Conservation (phyloP, 1,140 invertebrate species). For the Zaprionus gabonicus region DNA sequence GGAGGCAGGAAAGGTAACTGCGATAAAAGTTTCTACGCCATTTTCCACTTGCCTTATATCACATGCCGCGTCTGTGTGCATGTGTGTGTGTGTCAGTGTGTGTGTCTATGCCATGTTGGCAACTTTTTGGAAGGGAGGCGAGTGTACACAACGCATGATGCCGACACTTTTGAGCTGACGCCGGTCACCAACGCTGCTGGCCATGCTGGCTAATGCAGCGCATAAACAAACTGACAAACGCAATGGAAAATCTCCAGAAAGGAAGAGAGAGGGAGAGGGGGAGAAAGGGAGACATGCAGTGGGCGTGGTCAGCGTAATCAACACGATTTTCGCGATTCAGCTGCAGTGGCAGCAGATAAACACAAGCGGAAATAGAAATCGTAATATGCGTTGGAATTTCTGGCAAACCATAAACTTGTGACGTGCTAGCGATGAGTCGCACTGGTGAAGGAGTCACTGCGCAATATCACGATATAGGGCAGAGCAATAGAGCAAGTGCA, state of each 20-base stretch:
- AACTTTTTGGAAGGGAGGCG: conserved; percentile 21
- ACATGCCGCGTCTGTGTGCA: conserved; percentile 7
- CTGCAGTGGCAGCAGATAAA: conserved; percentile 45
- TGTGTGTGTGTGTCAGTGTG: neutral
- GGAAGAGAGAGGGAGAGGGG: neutral
- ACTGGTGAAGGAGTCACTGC: neutral
- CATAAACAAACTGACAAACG: conserved; percentile 71
- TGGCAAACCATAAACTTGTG: neutral
- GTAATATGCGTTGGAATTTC: conserved; percentile 4
- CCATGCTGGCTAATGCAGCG: conserved; percentile 45
- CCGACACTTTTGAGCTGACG: conserved; percentile 18
- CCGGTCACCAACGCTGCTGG: conserved; percentile 16
- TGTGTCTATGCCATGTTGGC: conserved; percentile 9
- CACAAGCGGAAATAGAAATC: conserved; percentile 6
- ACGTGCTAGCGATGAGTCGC: neutral
- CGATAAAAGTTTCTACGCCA: conserved; percentile 80
- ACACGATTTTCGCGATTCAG: conserved; percentile 27
- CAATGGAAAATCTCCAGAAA: conserved; percentile 39
- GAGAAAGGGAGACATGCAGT: conserved; percentile 17
- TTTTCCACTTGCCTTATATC: conserved; percentile 69
- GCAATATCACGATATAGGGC: conserved; percentile 1
- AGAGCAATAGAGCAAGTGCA: neutral
- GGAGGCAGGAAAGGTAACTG: conserved; percentile 62
- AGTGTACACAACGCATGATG: conserved; percentile 51
- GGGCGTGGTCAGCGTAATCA: conserved; percentile 61